Evolutionary conservation across 2,888 invertebrate genomes (phyloP).

Genomic region (Diarsia mendica): DNA sequence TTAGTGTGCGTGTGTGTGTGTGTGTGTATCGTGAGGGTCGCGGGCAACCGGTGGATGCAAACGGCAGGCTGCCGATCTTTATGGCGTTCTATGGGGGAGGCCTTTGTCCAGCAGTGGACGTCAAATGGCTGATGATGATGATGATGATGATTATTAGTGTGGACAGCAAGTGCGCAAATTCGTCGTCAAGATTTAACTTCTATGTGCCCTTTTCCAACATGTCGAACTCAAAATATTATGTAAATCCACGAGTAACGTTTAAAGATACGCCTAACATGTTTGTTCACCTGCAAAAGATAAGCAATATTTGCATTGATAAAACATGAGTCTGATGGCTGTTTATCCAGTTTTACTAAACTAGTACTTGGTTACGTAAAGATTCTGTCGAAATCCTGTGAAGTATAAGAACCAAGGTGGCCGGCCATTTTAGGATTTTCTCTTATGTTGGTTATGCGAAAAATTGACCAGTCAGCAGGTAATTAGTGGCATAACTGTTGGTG

Average conservation of each 20-base stretch:
- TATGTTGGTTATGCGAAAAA: background rate
- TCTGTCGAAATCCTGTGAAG: background rate
- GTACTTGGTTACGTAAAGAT: constrained; percentile 12
- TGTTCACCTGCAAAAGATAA: constrained; percentile 67
- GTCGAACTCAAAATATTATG: constrained; percentile 26
- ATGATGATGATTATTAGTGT: too few relatives aligned
- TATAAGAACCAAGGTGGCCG: background rate
- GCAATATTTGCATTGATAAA: constrained; percentile 67
- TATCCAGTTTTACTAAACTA: constrained; percentile 28
- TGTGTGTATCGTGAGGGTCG: too few relatives aligned
- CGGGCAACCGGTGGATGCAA: too few relatives aligned
- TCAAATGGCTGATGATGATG: too few relatives aligned
- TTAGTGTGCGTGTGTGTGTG: too few relatives aligned
- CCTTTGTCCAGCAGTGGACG: too few relatives aligned
- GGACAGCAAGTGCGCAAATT: background rate
- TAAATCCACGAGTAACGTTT: constrained; percentile 26
- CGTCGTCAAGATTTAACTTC: background rate
- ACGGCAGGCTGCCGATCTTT: too few relatives aligned
- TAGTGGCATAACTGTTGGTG: background rate
- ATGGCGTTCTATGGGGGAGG: too few relatives aligned
- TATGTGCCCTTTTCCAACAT: constrained; percentile 5
- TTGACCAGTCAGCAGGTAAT: background rate
- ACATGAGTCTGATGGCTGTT: constrained; percentile 42
- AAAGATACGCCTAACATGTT: constrained; percentile 36
- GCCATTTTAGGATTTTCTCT: background rate